Base-by-base conservation (phyloP, 2,888 invertebrate genomes). In the Nephrocerus scutellatus region DNA sequence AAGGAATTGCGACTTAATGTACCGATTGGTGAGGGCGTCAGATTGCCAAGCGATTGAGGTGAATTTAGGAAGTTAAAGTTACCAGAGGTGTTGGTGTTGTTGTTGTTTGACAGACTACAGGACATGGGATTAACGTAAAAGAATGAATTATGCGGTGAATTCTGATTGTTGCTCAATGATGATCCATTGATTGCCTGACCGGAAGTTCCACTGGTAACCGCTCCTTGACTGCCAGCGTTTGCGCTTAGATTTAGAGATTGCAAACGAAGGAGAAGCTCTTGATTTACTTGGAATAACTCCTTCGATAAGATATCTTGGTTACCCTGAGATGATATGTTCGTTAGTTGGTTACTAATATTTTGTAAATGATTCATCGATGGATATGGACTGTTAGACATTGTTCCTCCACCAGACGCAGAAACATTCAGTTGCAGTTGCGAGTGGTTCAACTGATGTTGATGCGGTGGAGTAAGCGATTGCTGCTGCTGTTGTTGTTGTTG, bases 111-210 rank as follows among this genome's bases (percentile, higher is more conserved):
- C 23, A 59, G 57, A 24, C 62, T 60, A 48, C 62, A 62, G 37
- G 67, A 63, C 52, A 67, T 52, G 21, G 74, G 62, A 54, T 68
- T 68, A 9, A 63, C 62, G 45, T 59, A 67, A 52, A 68, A 66
- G 46, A 60, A 68, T 28, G 68, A 63, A 47, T 60, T 66, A 31
- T 63, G 62, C 53, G 57, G 69, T 54, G 56, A 70, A 46, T 49
- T 57, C 36, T 48, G 59, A 39, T 30, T 53, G 40, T 58, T 54
- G 8, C 41, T 39, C 40, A 52, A 43, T 3, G 51, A 35, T 5
- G 47, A 44, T 32, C 48, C 54, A 5, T 39, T 49, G 26, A 49
- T 51, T 31, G 44, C 41, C 21, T 51, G 41, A 15, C 35, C 44
- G 3, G 50, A 43, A 14, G 51, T 41, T 29, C 51, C 46, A 38